phyloP scores from a whole-genome alignment of 1,140 invertebrate genomes.

The Plutomurus gul region DNA sequence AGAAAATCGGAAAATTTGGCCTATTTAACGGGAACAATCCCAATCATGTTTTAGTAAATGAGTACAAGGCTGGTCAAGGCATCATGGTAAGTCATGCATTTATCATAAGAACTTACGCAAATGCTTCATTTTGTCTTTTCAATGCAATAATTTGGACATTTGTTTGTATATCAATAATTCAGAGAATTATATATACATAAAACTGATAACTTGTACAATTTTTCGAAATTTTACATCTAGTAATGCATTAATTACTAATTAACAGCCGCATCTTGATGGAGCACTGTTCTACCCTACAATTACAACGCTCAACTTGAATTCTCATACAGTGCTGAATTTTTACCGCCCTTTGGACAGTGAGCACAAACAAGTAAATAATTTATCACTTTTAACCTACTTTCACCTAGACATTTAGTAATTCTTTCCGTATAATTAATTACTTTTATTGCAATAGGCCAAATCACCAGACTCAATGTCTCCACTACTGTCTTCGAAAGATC shows the following conservation, averaged over 20 bases:
- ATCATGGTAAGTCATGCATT: conserved; percentile 74
- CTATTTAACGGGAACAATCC: conserved; percentile 73
- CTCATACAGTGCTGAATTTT: conserved; percentile 87
- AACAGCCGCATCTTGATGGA: conserved; percentile 89
- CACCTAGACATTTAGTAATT: background rate
- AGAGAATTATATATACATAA: too few species aligned
- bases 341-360: conserved; percentile 61
- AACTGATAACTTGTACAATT: too few species aligned
- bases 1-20: conserved; percentile 72
- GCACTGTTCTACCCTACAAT: conserved; percentile 90
- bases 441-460: background rate
- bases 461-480: background rate
- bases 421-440: background rate
- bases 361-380: background rate
- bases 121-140: background rate
- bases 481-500: background rate
- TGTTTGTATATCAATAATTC: too few species aligned
- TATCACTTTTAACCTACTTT: too few species aligned
- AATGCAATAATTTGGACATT: background rate
- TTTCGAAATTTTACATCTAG: too few species aligned
- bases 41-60: conserved; percentile 96
- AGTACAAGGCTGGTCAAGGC: conserved; percentile 90
- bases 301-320: conserved; percentile 88
- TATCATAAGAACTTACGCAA: background rate
- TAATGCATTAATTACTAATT: conserved; percentile 45